Percentiles rank a stretch among this genome's conserved stretches.
These are phyloP conservation scores for Lithosia quadra DNA, from an alignment of 2,888 invertebrate species.

Conservation along the genomic window DNA sequence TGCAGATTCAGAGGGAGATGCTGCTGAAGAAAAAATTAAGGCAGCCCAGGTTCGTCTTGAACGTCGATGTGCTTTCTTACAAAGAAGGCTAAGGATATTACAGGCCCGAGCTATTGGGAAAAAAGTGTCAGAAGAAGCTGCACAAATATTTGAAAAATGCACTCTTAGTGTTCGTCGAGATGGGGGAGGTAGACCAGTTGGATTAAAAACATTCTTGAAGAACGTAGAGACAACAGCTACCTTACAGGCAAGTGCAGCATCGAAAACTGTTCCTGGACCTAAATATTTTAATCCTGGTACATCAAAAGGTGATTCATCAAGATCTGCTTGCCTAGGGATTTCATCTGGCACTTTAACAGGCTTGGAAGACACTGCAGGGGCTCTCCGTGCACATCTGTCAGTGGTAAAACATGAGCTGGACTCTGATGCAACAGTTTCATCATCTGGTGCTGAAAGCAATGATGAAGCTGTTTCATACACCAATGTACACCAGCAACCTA, in stretches of 20 bases:
- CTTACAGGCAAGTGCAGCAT: conserved; percentile 78
- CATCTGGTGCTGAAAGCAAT: conserved; percentile 97
- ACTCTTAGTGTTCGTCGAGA: conserved; percentile 90
- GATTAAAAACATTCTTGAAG: conserved; percentile 79
- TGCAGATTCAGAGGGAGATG: conserved; percentile 83
- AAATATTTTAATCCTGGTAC: conserved; percentile 83
- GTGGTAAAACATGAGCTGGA: conserved; percentile 93
- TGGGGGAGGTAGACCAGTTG: conserved; percentile 79
- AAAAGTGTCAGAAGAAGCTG: conserved; percentile 92
- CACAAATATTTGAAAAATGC: conserved; percentile 88
- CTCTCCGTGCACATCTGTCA: conserved; percentile 90
- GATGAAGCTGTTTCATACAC: conserved; percentile 94
- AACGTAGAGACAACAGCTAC: conserved; percentile 79
- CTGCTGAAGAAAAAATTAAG: conserved; percentile 85
- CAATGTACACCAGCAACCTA: conserved; percentile 91
- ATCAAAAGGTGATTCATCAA: conserved; percentile 92
- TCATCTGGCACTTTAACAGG: conserved; percentile 90
- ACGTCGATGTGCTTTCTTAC: conserved; percentile 90
- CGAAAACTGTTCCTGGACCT: conserved; percentile 72
- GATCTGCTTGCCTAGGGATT: conserved; percentile 87
- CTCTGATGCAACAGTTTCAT: conserved; percentile 97
- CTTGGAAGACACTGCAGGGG: conserved; percentile 91
- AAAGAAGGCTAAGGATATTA: conserved; percentile 91
- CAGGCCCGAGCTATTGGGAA: conserved; percentile 92
- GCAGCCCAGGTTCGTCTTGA: conserved; percentile 88